Conservation (phyloP, 2,113 vertebrate genomes). For the Monarcha castaneiventris region DNA sequence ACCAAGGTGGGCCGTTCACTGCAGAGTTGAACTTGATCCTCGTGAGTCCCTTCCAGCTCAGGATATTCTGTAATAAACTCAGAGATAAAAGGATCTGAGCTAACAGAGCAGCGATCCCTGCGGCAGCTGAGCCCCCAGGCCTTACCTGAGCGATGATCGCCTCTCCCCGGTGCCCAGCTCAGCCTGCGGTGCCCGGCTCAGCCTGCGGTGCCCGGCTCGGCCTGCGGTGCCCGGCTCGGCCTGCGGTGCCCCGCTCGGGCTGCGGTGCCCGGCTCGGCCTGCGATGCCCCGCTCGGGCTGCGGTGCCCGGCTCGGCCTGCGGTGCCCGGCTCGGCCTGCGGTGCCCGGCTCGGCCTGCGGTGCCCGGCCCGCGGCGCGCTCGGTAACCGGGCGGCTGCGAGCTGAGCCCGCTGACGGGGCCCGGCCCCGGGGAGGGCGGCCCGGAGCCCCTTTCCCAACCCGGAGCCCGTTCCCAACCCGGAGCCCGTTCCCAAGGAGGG, state of each 20-base stretch:
- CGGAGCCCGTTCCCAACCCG: no score
- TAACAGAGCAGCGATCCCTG: neutral
- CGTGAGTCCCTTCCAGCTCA: neutral
- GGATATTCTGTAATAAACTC: neutral
- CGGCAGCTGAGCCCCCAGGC: neutral
- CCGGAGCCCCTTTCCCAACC: neutral
- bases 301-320: no score
- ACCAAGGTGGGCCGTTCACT: neutral
- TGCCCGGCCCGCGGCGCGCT: neutral
- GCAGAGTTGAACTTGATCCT: neutral
- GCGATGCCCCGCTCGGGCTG: no score
- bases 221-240: no score
- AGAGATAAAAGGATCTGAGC: neutral
- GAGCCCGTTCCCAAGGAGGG: neutral
- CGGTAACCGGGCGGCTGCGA: neutral
- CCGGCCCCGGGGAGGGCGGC: neutral
- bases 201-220: neutral
- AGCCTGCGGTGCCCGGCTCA: neutral
- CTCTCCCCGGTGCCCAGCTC: neutral
- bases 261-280: neutral
- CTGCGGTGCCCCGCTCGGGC: neutral
- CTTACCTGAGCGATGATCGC: neutral
- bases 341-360: neutral
- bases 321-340: neutral
- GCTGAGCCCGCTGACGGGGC: neutral